Conservation (phyloP, 2,113 vertebrate genomes). For the Pelmatolapia mariae region DNA sequence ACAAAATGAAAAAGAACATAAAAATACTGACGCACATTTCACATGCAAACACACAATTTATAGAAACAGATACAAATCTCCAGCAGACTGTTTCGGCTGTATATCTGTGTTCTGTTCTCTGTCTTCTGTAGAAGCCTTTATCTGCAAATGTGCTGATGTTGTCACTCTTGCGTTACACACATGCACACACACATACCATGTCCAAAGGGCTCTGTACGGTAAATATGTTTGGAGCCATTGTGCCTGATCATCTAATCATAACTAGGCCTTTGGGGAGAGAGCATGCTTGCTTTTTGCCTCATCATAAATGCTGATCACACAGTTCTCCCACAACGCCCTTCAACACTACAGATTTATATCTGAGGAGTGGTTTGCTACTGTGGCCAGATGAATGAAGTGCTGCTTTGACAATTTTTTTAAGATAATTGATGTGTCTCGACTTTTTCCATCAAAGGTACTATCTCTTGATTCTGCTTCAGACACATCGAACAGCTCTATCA, state of each 20-base stretch:
- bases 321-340: slow-evolving; percentile 37
- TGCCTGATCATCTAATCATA: slow-evolving; percentile 56
- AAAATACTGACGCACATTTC: not conserved
- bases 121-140: not conserved
- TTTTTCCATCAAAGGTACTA: not conserved
- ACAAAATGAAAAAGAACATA: not conserved
- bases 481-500: not conserved
- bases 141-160: slow-evolving; percentile 49
- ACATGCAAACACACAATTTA: not conserved
- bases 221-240: slow-evolving; percentile 53
- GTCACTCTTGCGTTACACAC: slow-evolving; percentile 8
- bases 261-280: slow-evolving; percentile 25
- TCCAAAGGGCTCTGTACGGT: slow-evolving; percentile 20
- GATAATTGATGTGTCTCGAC: slow-evolving; percentile 10
- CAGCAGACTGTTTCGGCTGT: not conserved
- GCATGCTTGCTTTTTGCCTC: not conserved
- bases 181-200: not conserved
- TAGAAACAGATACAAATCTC: not conserved
- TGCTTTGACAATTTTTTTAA: not conserved
- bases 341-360: slow-evolving; percentile 29
- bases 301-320: slow-evolving; percentile 46
- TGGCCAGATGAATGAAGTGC: not conserved
- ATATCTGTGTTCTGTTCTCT: not conserved
- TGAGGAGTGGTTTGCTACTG: not conserved
- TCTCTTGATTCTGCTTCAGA: not conserved